Evolutionary conservation across 1,140 invertebrate species (phyloP).

Genomic region (Helicoverpa zea): DNA sequence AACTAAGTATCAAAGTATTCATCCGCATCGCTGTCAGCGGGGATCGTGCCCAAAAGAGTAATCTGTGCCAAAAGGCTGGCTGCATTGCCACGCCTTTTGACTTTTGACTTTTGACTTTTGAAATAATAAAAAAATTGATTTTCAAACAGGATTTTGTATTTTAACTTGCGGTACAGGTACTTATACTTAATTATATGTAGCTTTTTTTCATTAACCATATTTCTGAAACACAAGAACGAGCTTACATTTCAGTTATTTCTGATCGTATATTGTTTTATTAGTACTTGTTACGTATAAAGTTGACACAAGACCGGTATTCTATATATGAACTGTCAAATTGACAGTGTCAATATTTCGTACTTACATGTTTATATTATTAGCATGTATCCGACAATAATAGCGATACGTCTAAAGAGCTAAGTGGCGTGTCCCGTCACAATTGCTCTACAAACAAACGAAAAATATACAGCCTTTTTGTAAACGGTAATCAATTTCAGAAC

Average conservation of each 20-base stretch:
- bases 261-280: neutral
- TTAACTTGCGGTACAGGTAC: too few relatives aligned
- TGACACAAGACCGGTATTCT: neutral
- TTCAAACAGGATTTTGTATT: too few relatives aligned
- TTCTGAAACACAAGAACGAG: too few relatives aligned
- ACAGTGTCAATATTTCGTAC: neutral
- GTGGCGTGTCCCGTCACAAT: constrained; percentile 39
- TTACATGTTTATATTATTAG: constrained; percentile 29
- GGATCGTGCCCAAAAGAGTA: too few relatives aligned
- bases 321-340: neutral
- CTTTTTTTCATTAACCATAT: too few relatives aligned
- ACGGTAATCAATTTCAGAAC: neutral
- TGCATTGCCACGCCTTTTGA: too few relatives aligned
- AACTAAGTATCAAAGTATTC: too few relatives aligned
- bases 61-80: too few relatives aligned
- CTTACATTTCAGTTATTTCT: neutral
- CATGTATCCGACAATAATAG: constrained; percentile 24
- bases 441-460: constrained; percentile 11
- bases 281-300: neutral
- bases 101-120: too few relatives aligned
- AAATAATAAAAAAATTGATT: too few relatives aligned
- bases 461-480: neutral
- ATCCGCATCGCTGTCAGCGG: too few relatives aligned
- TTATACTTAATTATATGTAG: too few relatives aligned
- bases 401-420: constrained; percentile 35